phyloP scores from a whole-genome alignment of 2,113 vertebrate species.

The Trogon surrucura region DNA sequence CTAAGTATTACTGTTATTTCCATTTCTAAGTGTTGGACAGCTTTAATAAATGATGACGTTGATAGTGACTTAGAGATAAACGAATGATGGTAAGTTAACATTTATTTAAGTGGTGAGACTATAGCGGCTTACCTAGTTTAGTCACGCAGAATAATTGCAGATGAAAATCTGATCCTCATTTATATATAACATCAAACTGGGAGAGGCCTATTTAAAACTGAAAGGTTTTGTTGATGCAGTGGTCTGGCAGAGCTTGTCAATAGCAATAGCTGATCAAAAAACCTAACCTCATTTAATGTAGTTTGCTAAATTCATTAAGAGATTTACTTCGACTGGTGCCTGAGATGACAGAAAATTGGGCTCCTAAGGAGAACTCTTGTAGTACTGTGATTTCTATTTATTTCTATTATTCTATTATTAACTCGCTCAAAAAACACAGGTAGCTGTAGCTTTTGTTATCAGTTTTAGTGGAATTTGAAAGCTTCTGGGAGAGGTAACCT shows the following conservation, averaged over 20 bases:
- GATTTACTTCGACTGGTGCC: constrained; percentile 57
- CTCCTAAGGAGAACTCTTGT: constrained; percentile 20
- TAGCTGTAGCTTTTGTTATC: constrained; percentile 21
- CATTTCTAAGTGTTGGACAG: constrained; percentile 14
- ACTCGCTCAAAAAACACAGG: background rate
- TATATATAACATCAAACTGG: background rate
- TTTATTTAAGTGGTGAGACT: background rate
- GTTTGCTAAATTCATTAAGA: constrained; percentile 18
- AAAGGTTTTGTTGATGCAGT: background rate
- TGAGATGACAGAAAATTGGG: constrained; percentile 4
- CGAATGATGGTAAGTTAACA: background rate
- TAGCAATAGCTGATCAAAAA: constrained; percentile 58
- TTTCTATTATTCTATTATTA: constrained; percentile 41
- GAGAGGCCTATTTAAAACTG: background rate
- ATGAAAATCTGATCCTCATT: background rate
- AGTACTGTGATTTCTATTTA: constrained; percentile 59
- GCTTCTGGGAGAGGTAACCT: background rate
- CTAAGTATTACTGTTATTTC: constrained; percentile 9
- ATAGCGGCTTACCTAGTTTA: background rate
- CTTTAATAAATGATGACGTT: constrained; percentile 33
- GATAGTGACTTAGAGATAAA: constrained; percentile 9
- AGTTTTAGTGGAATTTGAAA: background rate
- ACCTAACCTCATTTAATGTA: constrained; percentile 38
- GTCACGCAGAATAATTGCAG: background rate
- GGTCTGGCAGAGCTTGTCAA: constrained; percentile 24